Base-by-base conservation (phyloP, 2,888 invertebrate genomes). In the Metellina segmentata region DNA sequence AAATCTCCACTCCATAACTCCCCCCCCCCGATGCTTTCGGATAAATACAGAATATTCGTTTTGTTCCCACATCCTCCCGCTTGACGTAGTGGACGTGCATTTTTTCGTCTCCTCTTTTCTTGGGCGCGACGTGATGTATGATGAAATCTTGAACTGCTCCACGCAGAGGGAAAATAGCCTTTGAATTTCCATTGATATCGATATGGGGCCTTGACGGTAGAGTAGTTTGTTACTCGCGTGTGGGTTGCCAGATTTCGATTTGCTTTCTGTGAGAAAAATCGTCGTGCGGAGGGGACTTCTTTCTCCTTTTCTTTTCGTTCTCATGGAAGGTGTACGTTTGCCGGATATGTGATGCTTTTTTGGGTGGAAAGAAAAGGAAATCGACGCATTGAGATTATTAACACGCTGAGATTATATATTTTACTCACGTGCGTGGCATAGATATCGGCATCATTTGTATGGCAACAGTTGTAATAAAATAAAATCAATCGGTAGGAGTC, bases 151-250 rank as follows among this genome's bases (percentile, higher is more conserved):
- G n/a, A 81, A 81, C 70, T 81, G 70, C 70, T 16, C 34, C 81
- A 6, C 13, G 70, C n/a, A 34, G 70, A 13, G 81, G 19, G 11
- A 71, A 79, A 81, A 48, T 7, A 81, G 49, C 70, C 81, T 70
- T 70, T 51, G 81, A 70, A 48, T 81, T 81, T 81, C 71, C 81
- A 81, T 81, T 81, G 70, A 81, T 81, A 81, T 81, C 81, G 70
- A 81, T 70, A 69, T 48, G 70, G 70, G n/a, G 81, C 48, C 49
- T 7, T 48, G 70, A 81, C 70, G 70, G 19, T 48, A n/a, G 81
- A 53, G 34, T 34, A 61, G 81, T 69, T 79, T 79, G 79, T 79
- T 53, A 79, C 53, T 79, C 53, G 8, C n/a, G 69, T 69, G 61
- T 61, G 70, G 19, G 71, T 48, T 81, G 49, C 49, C 34, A 49